Conservation (phyloP, 2,797 vertebrate species). For the Oceanodroma leucorhoa region DNA sequence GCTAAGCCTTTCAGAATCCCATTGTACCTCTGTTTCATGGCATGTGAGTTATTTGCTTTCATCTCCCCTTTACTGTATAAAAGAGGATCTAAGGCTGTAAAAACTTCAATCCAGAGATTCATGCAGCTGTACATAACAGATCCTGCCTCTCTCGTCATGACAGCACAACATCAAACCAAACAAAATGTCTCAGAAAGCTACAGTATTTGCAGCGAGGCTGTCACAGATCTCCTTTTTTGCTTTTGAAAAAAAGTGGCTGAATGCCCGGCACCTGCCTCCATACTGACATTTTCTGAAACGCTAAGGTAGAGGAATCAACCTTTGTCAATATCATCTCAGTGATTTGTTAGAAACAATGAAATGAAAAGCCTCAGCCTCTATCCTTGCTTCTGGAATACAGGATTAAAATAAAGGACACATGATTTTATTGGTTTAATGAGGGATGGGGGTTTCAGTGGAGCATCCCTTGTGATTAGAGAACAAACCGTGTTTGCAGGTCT, state of each 20-base stretch:
- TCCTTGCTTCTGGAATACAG: conserved; percentile 58
- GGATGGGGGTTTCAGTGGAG: conserved; percentile 21
- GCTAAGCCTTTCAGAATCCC: conserved; percentile 71
- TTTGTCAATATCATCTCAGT: conserved; percentile 68
- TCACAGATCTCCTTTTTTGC: conserved; percentile 46
- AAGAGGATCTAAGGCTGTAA: conserved; percentile 77
- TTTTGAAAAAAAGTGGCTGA: conserved; percentile 64
- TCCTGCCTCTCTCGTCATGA: conserved; percentile 71
- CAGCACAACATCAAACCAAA: conserved; percentile 77
- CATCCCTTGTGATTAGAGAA: conserved; percentile 42
- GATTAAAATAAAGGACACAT: conserved; percentile 77
- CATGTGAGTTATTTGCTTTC: conserved; percentile 76
- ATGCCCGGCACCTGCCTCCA: conserved; percentile 73
- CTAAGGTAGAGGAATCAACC: conserved; percentile 75
- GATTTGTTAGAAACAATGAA: conserved; percentile 74
- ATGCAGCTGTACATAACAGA: conserved; percentile 77
- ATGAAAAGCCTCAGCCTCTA: conserved; percentile 65
- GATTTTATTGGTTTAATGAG: conserved; percentile 79
- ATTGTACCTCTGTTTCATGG: conserved; percentile 76
- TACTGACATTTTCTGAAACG: conserved; percentile 76
- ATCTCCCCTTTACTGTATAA: conserved; percentile 76
- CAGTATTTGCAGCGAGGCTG: conserved; percentile 65
- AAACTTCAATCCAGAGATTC: conserved; percentile 77
- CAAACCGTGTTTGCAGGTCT: conserved; percentile 20
- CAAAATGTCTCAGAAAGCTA: conserved; percentile 76